Base-by-base conservation (phyloP, 1,140 invertebrate genomes). In the Trissolcus basalis region DNA sequence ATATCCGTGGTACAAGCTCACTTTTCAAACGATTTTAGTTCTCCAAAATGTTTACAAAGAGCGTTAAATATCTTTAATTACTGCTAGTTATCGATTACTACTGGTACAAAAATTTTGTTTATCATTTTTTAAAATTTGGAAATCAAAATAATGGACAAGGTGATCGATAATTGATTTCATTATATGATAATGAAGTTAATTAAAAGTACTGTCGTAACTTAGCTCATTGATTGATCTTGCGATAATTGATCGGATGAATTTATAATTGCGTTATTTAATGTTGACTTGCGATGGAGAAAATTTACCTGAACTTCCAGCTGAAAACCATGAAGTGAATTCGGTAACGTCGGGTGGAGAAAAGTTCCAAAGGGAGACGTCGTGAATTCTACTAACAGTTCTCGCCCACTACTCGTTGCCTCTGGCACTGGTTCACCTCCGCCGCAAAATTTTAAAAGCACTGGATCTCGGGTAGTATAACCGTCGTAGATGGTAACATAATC, bases 401-500 rank as follows among this genome's bases (percentile, higher is more conserved):
- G 93, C 0, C 94, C 94, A 81, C 94, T 96, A 55, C 95, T 96
- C 60, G 94, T 91, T 11, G 94, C 92, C 80, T 93, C 92, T 0
- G 95, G 95, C 27, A 96, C 92, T 0, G 93, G 90, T 78, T 94
- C 92, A 36, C 95, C 96, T n/a, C 91, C 92, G 1, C 96, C 96
- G 82, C 96, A 97, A 85, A 97, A 96, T 87, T 95, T 95, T 67
- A 96, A 87, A 71, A 97, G 93, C 61, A 96, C 92, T 4, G 95
- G 94, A 86, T 96, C 95, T 76, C 94, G 90, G 5, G 95, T 96
- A 54, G 94, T 96, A 80, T 96, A 96, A 36, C 96, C 95, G 82
- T 97, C 96, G 87, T 96, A 97, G 33, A 97, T 93, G 4, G 94
- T 96, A 55, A 96, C 93, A 86, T 95, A 96, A 86, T 96, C 95